phyloP scores from a whole-genome alignment of 1,140 invertebrate genomes.

The Cataglyphis hispanica region DNA sequence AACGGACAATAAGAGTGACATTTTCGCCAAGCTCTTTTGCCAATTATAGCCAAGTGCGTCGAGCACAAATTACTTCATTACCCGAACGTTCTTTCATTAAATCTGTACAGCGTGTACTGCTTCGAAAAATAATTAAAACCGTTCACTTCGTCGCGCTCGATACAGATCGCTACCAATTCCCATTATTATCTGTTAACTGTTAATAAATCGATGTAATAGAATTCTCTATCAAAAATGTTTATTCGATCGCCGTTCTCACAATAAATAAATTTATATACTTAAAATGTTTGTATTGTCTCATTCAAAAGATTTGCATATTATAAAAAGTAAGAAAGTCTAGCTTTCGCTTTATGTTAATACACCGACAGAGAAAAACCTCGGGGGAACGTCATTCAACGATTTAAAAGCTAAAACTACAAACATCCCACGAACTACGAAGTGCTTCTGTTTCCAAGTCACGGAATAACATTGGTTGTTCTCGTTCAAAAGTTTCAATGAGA shows the following conservation, averaged over 20 bases:
- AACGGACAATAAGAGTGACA: constrained; percentile 55
- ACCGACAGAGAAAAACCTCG: neutral
- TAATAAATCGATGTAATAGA: neutral
- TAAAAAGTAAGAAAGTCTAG: constrained; percentile 16
- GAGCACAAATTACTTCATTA: constrained; percentile 74
- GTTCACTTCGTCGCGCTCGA: constrained; percentile 25
- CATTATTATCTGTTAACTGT: constrained; percentile 2
- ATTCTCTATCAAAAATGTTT: no score
- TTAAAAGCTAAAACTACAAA: constrained; percentile 38
- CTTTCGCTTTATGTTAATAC: constrained; percentile 38
- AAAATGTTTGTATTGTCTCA: neutral
- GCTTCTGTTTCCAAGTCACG: constrained; percentile 45
- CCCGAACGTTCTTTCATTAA: constrained; percentile 58
- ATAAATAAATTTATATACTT: neutral
- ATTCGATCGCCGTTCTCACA: neutral
- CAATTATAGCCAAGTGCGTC: constrained; percentile 68
- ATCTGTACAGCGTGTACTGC: neutral
- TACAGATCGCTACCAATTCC: constrained; percentile 2
- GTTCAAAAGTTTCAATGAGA: constrained; percentile 44
- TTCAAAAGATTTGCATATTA: neutral
- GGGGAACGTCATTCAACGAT: constrained; percentile 22
- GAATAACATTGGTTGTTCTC: constrained; percentile 47
- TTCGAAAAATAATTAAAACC: constrained; percentile 72
- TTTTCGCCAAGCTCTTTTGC: constrained; percentile 67
- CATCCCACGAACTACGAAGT: neutral